Conservation (phyloP, 1,140 invertebrate genomes). For the Eufriesea mexicana region DNA sequence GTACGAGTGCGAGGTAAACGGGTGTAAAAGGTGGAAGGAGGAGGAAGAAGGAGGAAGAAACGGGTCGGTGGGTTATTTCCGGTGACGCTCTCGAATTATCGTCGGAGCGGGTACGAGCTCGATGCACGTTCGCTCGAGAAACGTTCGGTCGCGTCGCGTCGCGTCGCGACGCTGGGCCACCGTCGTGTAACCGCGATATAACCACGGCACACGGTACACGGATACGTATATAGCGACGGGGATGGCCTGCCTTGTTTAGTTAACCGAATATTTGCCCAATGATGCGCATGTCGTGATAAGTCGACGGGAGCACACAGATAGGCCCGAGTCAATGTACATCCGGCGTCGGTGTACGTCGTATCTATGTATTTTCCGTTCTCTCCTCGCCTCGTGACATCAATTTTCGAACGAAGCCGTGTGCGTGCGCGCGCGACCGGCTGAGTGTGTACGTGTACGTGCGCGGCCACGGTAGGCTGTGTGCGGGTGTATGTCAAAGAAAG, state of each 20-base stretch:
- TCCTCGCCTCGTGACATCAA: conserved; percentile 59
- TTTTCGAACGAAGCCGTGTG: conserved; percentile 47
- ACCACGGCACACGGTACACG: conserved; percentile 13
- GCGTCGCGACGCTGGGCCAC: neutral
- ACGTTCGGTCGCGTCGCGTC: neutral
- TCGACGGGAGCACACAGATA: conserved; percentile 46
- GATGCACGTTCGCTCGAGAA: neutral
- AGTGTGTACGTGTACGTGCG: conserved; percentile 7
- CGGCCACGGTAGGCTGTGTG: neutral
- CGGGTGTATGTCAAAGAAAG: conserved; percentile 36
- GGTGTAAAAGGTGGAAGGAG: conserved; percentile 14
- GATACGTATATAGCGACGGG: conserved; percentile 8
- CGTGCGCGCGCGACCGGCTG: neutral
- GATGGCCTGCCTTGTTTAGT: conserved; percentile 61
- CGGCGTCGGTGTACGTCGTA: conserved; percentile 32
- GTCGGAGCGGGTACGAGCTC: conserved; percentile 25
- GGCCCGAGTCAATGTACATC: conserved; percentile 56
- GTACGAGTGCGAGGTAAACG: neutral
- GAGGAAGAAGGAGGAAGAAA: neutral
- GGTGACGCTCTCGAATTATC: conserved; percentile 49
- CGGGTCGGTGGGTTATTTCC: conserved; percentile 22
- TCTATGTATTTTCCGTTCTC: conserved; percentile 48
- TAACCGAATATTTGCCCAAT: conserved; percentile 69
- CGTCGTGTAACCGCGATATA: conserved; percentile 31
- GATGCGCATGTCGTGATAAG: conserved; percentile 67